Base-by-base conservation (phyloP, 2,888 invertebrate genomes). In the Macaria liturata region DNA sequence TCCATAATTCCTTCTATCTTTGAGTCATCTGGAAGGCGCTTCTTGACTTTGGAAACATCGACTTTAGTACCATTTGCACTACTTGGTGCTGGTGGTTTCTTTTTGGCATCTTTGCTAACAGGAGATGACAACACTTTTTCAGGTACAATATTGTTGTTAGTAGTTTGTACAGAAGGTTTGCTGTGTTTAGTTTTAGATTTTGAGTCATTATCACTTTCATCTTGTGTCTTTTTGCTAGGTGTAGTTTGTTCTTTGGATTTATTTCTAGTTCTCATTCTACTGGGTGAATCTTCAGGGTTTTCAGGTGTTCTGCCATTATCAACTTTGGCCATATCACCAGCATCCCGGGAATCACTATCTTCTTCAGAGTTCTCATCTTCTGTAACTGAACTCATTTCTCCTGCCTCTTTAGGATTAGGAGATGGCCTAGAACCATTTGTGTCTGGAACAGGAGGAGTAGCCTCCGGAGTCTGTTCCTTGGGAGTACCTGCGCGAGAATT, bases 361-460 rank as follows among this genome's bases (percentile, higher is more conserved):
- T 98, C 98, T 82, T 98, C 98, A 67, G 98, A 98, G 89, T 97
- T 97, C 83, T 98, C 97, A 93, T 96, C 96, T 84, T 96, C 96
- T 54, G 96, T 96, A 62, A 96, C 95, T 60, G 96, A 96, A 86
- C 95, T 95, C 77, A 95, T 95, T 82, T 95, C 95, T 63, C 94
- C 94, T 34, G 87, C 91, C 83, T 95, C 95, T 82, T 95, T 95
- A 59, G 94, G 93, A 83, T 93, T 95, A 30, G 94, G 95, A 61
- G 94, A 95, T 58, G 95, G 94, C 72, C 95, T 86, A 46, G 91
- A 86, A 53, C 89, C 85, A 76, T 87, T 91, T 57, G 94, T 93
- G 74, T 92, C 92, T 67, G 87, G 90, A 47, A 86, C 80, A 75
- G 93, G 80, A 72, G 93, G 89, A 57, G 82, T 84, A 50, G 91